These are phyloP conservation scores for Cabera pusaria DNA, from an alignment of 2,888 invertebrate species.

Conservation along the genomic window DNA sequence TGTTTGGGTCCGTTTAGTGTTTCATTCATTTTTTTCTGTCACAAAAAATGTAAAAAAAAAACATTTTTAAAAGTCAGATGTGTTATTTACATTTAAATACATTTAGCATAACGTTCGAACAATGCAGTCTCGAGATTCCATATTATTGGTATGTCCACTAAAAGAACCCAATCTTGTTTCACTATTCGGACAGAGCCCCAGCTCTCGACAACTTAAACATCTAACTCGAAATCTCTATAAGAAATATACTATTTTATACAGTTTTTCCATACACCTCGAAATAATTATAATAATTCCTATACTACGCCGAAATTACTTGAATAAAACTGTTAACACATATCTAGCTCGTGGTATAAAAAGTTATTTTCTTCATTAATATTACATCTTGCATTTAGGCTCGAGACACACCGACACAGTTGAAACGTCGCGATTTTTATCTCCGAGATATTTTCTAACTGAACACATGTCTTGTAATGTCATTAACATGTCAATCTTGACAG, in stretches of 20 bases:
- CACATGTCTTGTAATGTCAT: no score
- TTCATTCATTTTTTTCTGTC: conserved; percentile 33
- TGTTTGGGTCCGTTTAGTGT: conserved; percentile 70
- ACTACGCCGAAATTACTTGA: conserved; percentile 61
- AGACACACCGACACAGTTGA: no score
- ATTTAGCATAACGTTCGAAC: conserved; percentile 32
- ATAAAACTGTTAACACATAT: conserved; percentile 34
- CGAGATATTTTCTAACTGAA: no score
- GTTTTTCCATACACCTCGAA: conserved; percentile 74
- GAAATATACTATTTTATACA: conserved; percentile 78
- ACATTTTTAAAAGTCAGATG: conserved; percentile 46
- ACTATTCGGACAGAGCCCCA: conserved; percentile 61
- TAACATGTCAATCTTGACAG: no score
- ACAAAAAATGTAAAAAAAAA: conserved; percentile 24
- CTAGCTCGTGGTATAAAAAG: conserved; percentile 57
- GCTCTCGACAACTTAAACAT: conserved; percentile 54
- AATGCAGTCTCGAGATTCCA: conserved; percentile 54
- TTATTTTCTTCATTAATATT: conserved; percentile 24
- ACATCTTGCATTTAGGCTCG: no score
- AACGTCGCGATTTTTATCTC: no score
- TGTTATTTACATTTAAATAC: conserved; percentile 64
- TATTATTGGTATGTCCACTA: conserved; percentile 47
- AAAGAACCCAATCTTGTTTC: conserved; percentile 68
- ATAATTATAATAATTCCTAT: conserved; percentile 38
- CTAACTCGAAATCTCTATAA: conserved; percentile 54